Evolutionary conservation across 2,113 vertebrate genomes (phyloP).

Genomic region (Hemichromis elongatus): DNA sequence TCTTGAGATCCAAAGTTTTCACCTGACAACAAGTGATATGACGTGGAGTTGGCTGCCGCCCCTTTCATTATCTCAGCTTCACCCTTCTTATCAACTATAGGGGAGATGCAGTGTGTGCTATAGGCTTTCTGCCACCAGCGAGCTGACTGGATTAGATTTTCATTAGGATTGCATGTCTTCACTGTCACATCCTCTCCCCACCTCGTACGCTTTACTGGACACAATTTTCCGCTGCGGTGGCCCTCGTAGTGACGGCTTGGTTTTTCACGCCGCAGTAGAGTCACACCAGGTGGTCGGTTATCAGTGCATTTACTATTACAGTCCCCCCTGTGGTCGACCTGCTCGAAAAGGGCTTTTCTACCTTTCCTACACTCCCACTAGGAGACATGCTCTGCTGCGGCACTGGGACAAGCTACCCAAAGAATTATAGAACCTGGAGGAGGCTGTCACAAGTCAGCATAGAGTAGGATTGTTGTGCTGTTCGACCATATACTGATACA

Average conservation of each 20-base stretch:
- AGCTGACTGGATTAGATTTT: conserved; percentile 68
- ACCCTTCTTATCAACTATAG: conserved; percentile 37
- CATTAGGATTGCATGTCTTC: conserved; percentile 73
- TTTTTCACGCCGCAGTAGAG: conserved; percentile 46
- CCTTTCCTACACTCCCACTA: conserved; percentile 2
- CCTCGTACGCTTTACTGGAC: conserved; percentile 69
- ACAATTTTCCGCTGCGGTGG: conserved; percentile 72
- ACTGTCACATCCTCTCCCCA: conserved; percentile 62
- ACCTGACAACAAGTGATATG: background rate
- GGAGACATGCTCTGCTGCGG: conserved; percentile 20
- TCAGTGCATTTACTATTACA: conserved; percentile 50
- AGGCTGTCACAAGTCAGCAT: conserved; percentile 24
- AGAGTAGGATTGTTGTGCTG: conserved; percentile 10
- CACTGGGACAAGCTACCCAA: background rate
- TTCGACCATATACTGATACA: background rate
- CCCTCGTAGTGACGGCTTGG: conserved; percentile 48
- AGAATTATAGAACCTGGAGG: conserved; percentile 16
- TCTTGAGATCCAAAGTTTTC: background rate
- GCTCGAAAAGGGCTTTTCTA: conserved; percentile 39
- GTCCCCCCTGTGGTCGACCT: conserved; percentile 35
- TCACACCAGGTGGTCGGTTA: conserved; percentile 51
- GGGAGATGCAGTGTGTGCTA: background rate
- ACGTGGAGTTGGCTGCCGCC: background rate
- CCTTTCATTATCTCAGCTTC: conserved; percentile 21
- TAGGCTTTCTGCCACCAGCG: conserved; percentile 15